Conservation (phyloP, 2,888 invertebrate genomes). For the Tipula helvola region DNA sequence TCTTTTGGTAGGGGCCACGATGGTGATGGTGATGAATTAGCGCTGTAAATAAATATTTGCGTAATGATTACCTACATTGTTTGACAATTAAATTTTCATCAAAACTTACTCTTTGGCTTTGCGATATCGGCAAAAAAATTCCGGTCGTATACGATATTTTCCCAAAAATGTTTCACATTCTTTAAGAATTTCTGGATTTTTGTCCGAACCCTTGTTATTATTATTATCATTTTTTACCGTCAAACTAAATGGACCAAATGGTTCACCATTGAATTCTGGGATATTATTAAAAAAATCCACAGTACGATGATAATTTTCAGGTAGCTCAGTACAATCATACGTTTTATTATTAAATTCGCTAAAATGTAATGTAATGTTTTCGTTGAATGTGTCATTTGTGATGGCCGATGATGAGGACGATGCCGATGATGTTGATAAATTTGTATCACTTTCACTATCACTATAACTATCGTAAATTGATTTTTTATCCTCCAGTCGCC, state of each 20-base stretch:
- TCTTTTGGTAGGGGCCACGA: conserved; percentile 13
- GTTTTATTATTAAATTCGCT: background rate
- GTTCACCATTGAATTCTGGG: conserved; percentile 25
- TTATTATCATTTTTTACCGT: conserved; percentile 9
- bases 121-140: conserved; percentile 63
- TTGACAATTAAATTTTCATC: background rate
- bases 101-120: conserved; percentile 37
- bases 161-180: conserved; percentile 50
- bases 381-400: conserved; percentile 21
- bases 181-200: conserved; percentile 29
- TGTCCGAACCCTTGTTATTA: conserved; percentile 15
- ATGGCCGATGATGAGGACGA: conserved; percentile 21
- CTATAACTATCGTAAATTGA: background rate
- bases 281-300: conserved; percentile 30
- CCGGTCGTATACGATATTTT: conserved; percentile 54
- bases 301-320: conserved; percentile 24
- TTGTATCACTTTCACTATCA: background rate
- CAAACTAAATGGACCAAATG: conserved; percentile 21
- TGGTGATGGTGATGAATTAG: conserved; percentile 14
- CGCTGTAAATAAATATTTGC: background rate
- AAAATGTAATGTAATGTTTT: background rate
- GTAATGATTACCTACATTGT: background rate
- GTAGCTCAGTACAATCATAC: conserved; percentile 5
- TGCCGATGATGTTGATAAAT: background rate
- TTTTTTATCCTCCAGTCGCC: background rate